Evolutionary conservation across 2,113 vertebrate genomes (phyloP).

Genomic region (Zosterops japonicus): DNA sequence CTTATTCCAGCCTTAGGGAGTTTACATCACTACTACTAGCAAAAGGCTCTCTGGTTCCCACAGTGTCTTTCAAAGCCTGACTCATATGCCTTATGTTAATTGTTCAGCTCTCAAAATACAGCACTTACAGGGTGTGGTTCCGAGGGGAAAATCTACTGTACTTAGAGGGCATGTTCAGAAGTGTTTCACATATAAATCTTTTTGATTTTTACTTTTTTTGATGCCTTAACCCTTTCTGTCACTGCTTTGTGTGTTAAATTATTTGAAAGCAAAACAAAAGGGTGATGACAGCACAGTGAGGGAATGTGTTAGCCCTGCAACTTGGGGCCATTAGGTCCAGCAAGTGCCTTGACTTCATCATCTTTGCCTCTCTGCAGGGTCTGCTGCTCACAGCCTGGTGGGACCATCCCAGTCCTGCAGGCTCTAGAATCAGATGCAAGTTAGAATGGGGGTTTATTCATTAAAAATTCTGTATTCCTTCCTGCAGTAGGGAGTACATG

Average conservation of each 20-base stretch:
- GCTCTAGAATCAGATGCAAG: background rate
- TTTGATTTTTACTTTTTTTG: slow-evolving; percentile 63
- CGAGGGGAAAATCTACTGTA: slow-evolving; percentile 79
- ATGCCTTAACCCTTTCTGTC: slow-evolving; percentile 59
- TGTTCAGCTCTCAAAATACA: slow-evolving; percentile 86
- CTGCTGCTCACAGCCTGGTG: background rate
- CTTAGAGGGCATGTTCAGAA: slow-evolving; percentile 84
- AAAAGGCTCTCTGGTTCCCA: slow-evolving; percentile 87
- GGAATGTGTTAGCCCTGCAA: background rate
- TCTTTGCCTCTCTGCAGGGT: background rate
- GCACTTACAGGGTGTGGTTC: slow-evolving; percentile 81
- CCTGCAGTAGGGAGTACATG: background rate
- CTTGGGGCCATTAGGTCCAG: background rate
- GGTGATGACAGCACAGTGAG: background rate
- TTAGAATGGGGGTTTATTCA: background rate
- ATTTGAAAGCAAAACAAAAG: slow-evolving; percentile 12
- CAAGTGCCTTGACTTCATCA: background rate
- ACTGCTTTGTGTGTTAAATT: background rate
- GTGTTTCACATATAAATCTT: slow-evolving; percentile 82
- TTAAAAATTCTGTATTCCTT: background rate
- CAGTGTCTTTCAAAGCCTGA: slow-evolving; percentile 86
- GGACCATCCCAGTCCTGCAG: rapidly evolving
- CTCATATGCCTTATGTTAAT: slow-evolving; percentile 87
- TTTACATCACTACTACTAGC: slow-evolving; percentile 86
- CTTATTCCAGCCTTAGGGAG: slow-evolving; percentile 82